Conservation (phyloP, 2,113 vertebrate species). For the Edolisoma coerulescens region DNA sequence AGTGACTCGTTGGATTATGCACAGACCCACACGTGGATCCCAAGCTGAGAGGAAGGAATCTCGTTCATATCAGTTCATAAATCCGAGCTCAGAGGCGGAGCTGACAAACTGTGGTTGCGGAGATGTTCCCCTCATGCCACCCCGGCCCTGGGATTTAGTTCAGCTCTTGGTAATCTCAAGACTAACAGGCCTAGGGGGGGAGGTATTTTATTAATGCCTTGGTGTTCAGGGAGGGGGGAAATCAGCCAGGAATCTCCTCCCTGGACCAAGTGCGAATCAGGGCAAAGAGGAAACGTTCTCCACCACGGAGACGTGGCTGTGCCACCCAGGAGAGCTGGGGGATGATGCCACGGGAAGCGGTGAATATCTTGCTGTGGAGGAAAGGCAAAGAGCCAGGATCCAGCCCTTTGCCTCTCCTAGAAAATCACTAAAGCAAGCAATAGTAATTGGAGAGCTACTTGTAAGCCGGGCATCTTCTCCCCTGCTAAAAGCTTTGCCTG, state of each 20-base stretch:
- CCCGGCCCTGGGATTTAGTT: neutral
- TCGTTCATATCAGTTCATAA: neutral
- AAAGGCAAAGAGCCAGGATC: neutral
- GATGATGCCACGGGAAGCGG: neutral
- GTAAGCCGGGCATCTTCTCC: neutral
- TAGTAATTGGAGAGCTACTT: slow-evolving; percentile 1
- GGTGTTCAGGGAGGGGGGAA: neutral
- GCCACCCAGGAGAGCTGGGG: neutral
- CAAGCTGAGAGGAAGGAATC: neutral
- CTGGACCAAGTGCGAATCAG: neutral
- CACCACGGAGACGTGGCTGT: rapidly evolving
- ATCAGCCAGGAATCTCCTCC: neutral
- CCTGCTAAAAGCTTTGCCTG: slow-evolving; percentile 39
- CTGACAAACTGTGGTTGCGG: neutral
- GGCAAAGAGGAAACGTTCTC: neutral
- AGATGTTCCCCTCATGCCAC: neutral
- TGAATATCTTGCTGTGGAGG: neutral
- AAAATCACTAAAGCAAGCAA: slow-evolving; percentile 8
- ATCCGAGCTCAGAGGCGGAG: rapidly evolving
- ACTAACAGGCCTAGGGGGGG: neutral
- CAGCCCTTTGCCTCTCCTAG: neutral
- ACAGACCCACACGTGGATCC: neutral
- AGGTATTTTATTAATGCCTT: neutral
- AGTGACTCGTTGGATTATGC: neutral
- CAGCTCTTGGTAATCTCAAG: neutral